Percentiles rank a stretch among this genome's conserved stretches.
Conservation (phyloP, 2,797 vertebrate species). For the Enteromius argenteus region DNA sequence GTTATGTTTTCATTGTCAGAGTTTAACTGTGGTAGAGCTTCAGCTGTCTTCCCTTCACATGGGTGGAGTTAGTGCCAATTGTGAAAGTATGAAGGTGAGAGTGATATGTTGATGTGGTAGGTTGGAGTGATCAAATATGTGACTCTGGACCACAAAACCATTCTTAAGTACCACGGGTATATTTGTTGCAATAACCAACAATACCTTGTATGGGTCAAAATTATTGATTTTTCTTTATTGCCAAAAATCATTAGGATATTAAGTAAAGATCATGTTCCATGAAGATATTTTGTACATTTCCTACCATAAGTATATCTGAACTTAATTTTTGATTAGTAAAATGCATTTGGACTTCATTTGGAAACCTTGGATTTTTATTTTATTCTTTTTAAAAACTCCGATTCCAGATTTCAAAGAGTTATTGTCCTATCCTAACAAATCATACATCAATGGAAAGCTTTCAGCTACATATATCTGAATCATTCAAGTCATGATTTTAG, state of each 20-base stretch:
- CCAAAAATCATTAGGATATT: background rate
- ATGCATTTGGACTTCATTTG: background rate
- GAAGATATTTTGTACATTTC: background rate
- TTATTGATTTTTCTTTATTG: background rate
- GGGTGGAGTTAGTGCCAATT: constrained; percentile 42
- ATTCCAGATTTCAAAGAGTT: too few relatives aligned
- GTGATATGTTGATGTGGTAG: constrained; percentile 48
- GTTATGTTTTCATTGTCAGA: constrained; percentile 9
- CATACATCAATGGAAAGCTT: background rate
- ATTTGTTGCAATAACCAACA: background rate
- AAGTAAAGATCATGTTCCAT: background rate
- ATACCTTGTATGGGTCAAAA: background rate
- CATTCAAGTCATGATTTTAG: background rate
- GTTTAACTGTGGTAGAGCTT: constrained; percentile 36
- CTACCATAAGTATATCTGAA: background rate
- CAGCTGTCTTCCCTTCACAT: constrained; percentile 54
- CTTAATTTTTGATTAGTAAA: background rate
- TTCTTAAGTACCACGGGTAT: background rate
- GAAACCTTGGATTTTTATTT: too few relatives aligned
- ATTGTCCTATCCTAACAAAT: background rate
- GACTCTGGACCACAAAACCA: background rate
- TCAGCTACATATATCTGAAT: background rate
- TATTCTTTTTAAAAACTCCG: background rate
- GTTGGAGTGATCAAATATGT: background rate
- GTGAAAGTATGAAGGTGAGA: constrained; percentile 51